Evolutionary conservation across 2,113 vertebrate genomes (phyloP).

Genomic region (Pseudolaguvia tuberculata): DNA sequence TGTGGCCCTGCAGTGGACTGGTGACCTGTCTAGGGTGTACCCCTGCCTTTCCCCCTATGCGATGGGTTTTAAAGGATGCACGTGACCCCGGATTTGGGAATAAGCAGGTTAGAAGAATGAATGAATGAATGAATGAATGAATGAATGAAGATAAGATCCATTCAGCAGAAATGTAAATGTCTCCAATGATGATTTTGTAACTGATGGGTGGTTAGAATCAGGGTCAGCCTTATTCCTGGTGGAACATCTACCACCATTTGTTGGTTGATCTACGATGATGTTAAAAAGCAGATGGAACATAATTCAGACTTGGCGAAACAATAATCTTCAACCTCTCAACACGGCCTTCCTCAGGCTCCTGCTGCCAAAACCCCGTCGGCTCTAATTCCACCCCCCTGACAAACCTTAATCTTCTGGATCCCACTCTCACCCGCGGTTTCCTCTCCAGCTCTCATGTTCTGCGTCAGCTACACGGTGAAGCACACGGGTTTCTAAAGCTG

Average conservation of each 20-base stretch:
- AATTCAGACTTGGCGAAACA: neutral
- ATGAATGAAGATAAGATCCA: too few relatives aligned
- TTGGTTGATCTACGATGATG: neutral
- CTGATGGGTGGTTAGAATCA: constrained; percentile 10
- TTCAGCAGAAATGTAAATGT: too few relatives aligned
- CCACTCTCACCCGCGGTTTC: neutral
- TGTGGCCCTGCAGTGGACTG: too few relatives aligned
- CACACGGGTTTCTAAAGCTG: neutral
- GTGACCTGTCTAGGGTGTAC: too few relatives aligned
- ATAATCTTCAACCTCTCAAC: neutral
- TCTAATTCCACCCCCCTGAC: neutral
- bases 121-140: too few relatives aligned
- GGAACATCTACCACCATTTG: neutral
- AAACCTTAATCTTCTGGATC: neutral
- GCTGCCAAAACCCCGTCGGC: neutral
- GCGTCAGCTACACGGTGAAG: constrained; percentile 14
- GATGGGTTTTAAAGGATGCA: too few relatives aligned
- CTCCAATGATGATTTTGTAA: too few relatives aligned
- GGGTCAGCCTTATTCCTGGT: constrained; percentile 26
- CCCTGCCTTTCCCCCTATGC: too few relatives aligned
- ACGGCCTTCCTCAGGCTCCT: neutral
- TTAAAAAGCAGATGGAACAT: neutral
- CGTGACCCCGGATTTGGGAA: too few relatives aligned
- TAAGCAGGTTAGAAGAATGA: too few relatives aligned
- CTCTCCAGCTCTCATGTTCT: neutral